Conservation (phyloP, 2,113 vertebrate species). For the Dolichallabes microphthalmus region DNA sequence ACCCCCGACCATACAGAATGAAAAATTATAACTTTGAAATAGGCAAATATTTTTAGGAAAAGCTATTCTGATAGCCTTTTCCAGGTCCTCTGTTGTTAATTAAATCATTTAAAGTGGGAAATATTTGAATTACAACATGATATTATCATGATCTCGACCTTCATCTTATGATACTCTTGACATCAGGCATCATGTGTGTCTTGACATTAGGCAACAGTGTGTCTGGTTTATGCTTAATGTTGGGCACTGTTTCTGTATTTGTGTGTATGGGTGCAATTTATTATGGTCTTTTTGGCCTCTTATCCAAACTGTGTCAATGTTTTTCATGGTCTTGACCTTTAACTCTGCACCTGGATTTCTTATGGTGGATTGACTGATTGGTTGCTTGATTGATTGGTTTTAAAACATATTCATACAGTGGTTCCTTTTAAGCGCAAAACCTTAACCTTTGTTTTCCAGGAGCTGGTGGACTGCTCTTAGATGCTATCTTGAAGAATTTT, state of each 20-base stretch:
- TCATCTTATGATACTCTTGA: neutral
- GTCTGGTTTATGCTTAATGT: neutral
- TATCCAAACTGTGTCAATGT: neutral
- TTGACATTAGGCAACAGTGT: neutral
- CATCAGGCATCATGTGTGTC: neutral
- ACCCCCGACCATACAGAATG: neutral
- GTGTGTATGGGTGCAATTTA: neutral
- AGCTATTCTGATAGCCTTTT: neutral
- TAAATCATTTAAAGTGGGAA: neutral
- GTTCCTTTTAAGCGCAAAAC: too few relatives aligned
- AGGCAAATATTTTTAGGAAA: slow-evolving; percentile 13
- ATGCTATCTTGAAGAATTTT: too few relatives aligned
- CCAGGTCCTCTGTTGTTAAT: neutral
- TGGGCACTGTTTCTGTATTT: neutral
- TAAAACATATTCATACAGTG: too few relatives aligned
- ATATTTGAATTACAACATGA: neutral
- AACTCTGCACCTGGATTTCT: neutral
- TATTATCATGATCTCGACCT: neutral
- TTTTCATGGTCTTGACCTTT: neutral
- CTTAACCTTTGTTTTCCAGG: too few relatives aligned
- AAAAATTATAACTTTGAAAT: slow-evolving; percentile 7
- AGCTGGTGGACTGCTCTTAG: too few relatives aligned
- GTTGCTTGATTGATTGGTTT: too few relatives aligned
- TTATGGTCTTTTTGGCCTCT: neutral
- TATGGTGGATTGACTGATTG: neutral